Percentiles rank a stretch among this genome's conserved stretches.
Evolutionary conservation across 2,113 vertebrate species (phyloP).

Genomic region (Aldabrachelys gigantea): DNA sequence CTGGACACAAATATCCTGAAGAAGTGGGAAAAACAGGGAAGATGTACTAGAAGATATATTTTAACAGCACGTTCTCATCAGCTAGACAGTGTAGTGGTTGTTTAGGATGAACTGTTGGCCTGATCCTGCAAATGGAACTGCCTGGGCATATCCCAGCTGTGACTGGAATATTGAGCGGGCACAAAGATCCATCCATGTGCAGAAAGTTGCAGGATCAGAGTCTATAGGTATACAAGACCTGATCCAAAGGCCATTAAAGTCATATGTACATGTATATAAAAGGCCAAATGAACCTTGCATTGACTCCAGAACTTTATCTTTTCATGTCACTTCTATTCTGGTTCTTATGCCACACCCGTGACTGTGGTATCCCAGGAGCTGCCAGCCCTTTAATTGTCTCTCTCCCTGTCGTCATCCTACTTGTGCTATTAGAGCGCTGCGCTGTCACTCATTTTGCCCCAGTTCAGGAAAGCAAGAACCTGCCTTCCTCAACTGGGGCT

Average conservation of each 20-base stretch:
- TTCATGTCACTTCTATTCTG: neutral
- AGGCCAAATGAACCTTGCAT: neutral
- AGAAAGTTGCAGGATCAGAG: neutral
- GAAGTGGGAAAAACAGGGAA: neutral
- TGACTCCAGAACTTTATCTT: neutral
- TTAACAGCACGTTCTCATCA: neutral
- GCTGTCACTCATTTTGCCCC: neutral
- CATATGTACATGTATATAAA: neutral
- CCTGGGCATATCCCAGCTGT: neutral
- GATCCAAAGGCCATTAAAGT: neutral
- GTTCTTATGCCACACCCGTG: neutral
- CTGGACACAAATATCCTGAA: slow-evolving; percentile 20
- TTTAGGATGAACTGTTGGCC: neutral
- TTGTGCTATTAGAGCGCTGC: neutral
- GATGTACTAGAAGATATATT: neutral
- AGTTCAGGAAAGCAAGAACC: neutral
- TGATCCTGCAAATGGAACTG: neutral
- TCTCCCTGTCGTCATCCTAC: neutral
- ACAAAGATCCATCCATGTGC: neutral
- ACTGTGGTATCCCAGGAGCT: neutral
- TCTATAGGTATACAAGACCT: neutral
- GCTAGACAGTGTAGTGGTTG: fast-evolving
- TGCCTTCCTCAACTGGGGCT: neutral
- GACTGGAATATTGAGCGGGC: neutral
- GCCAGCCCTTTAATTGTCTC: fast-evolving